Evolutionary conservation across 2,113 vertebrate species (phyloP).

Genomic region (Pseudolaguvia tuberculata): DNA sequence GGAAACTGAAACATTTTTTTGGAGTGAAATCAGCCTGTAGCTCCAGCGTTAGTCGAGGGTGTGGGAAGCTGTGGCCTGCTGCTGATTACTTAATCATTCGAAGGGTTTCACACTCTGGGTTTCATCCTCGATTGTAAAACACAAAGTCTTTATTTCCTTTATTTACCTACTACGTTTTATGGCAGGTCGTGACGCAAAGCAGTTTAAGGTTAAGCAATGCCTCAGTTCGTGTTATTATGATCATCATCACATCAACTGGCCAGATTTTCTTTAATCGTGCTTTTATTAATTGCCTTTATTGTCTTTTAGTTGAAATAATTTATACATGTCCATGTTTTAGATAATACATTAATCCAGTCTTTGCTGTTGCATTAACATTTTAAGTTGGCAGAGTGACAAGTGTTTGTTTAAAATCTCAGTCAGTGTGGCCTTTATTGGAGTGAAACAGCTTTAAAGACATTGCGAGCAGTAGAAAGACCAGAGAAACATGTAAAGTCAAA

Average conservation of each 20-base stretch:
- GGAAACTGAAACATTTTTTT: not conserved
- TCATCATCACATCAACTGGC: no score
- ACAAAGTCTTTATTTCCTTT: no score
- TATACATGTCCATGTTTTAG: not conserved
- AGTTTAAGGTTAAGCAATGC: not conserved
- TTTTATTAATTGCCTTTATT: not conserved
- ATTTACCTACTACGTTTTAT: not conserved
- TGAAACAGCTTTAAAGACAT: not conserved
- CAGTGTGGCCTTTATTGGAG: not conserved
- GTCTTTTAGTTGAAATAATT: not conserved
- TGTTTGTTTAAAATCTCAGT: not conserved
- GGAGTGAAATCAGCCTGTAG: not conserved
- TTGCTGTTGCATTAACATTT: not conserved
- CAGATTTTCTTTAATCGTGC: not conserved
- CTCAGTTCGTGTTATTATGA: no score
- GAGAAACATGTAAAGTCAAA: not conserved
- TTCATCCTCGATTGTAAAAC: not conserved
- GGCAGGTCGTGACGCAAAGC: not conserved
- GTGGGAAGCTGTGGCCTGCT: slow-evolving; percentile 19
- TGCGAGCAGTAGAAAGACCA: not conserved
- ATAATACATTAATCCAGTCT: no score
- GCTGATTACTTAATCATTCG: slow-evolving; percentile 22
- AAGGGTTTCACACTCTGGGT: not conserved
- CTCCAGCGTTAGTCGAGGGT: not conserved
- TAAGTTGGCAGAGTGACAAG: not conserved